Evolutionary conservation across 2,113 vertebrate genomes (phyloP).

Genomic region (Piaya cayana): DNA sequence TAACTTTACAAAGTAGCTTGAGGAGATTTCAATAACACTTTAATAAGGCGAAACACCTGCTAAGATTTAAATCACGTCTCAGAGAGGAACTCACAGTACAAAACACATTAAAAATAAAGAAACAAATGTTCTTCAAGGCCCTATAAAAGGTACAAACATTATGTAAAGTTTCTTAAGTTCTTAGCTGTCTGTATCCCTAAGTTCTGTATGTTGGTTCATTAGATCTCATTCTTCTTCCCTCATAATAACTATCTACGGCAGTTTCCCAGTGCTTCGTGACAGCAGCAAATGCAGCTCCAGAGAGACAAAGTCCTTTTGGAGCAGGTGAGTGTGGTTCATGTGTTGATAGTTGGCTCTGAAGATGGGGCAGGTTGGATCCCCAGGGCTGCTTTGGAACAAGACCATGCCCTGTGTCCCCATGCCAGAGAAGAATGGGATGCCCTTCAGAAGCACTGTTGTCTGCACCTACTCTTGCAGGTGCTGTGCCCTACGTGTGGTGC

Average conservation of each 20-base stretch:
- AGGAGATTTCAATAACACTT: not conserved
- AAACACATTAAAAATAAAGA: not conserved
- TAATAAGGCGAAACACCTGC: not conserved
- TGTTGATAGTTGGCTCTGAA: not conserved
- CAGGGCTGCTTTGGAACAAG: not conserved
- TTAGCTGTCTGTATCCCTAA: not conserved
- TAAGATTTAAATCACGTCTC: not conserved
- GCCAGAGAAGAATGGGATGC: accelerated
- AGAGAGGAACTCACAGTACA: not conserved
- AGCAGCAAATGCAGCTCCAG: not conserved
- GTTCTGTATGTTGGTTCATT: not conserved
- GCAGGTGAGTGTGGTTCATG: accelerated
- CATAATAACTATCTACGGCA: not conserved
- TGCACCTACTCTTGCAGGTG: no score
- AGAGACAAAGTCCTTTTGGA: accelerated
- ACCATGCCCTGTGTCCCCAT: not conserved
- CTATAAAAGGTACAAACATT: not conserved
- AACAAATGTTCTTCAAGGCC: not conserved
- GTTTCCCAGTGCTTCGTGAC: not conserved
- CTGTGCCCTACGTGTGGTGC: accelerated
- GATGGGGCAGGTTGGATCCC: not conserved
- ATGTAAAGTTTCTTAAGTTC: not conserved
- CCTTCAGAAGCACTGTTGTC: not conserved
- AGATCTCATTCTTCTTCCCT: not conserved
- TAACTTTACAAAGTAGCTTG: not conserved